Percentiles rank a stretch among this genome's conserved stretches.
Conservation (phyloP, 2,888 invertebrate genomes). For the Meloe dianella region DNA sequence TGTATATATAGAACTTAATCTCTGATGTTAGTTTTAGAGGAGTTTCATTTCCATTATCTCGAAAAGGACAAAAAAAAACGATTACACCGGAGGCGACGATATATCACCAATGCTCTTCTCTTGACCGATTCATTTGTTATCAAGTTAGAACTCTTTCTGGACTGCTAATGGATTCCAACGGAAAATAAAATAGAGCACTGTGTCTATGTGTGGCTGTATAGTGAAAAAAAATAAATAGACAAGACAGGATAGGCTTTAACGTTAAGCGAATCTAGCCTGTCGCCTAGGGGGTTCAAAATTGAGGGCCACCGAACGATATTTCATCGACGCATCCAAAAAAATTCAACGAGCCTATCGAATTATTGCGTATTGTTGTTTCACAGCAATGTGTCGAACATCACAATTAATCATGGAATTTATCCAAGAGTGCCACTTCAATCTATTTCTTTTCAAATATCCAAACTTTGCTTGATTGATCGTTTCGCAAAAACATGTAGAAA, state of each 20-base stretch:
- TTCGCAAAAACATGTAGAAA: neutral
- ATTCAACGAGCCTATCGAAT: too few relatives aligned
- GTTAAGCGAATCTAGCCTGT: too few relatives aligned
- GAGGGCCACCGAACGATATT: too few relatives aligned
- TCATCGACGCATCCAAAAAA: too few relatives aligned
- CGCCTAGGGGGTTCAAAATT: too few relatives aligned
- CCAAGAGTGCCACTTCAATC: neutral
- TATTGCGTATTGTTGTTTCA: neutral
- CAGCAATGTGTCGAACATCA: neutral
- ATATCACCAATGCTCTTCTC: conserved; percentile 13
- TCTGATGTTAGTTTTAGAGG: neutral
- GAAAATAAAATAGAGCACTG: conserved; percentile 2
- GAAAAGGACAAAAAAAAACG: conserved; percentile 7
- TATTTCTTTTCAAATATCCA: neutral
- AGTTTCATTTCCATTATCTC: conserved; percentile 15
- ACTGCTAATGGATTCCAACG: conserved; percentile 9
- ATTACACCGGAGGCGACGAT: conserved; percentile 12
- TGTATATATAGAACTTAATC: neutral
- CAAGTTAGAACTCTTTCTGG: conserved; percentile 10
- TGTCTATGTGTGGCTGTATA: neutral
- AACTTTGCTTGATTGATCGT: neutral
- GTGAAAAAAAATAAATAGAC: neutral
- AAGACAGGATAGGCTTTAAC: neutral
- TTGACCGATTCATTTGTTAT: conserved; percentile 17
- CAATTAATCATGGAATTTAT: neutral